A percentile compares a stretch with the other conserved stretches of the same genome.
Conservation (phyloP, 2,113 vertebrate species). For the Epinephelus moara region DNA sequence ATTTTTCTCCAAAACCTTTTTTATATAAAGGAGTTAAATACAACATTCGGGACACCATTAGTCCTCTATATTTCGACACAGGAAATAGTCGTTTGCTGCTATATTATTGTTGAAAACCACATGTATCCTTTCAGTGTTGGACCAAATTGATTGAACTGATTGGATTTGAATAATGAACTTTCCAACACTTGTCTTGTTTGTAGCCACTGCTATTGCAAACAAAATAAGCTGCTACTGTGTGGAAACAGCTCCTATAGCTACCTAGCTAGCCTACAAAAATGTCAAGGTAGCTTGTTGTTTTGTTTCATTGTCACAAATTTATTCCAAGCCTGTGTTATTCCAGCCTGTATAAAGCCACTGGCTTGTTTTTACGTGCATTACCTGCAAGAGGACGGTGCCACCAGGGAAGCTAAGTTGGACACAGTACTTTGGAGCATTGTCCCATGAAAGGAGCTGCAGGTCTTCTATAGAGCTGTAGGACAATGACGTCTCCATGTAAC, state of each 20-base stretch:
- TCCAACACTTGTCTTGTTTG: background rate
- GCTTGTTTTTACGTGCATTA: conserved; percentile 67
- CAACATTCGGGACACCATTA: too few species aligned
- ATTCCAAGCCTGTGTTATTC: background rate
- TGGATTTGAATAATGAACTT: too few species aligned
- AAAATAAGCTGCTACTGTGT: background rate
- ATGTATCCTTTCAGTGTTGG: background rate
- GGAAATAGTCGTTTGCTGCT: too few species aligned
- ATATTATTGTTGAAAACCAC: background rate
- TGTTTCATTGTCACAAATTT: background rate
- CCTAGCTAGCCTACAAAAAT: background rate
- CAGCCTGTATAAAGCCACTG: background rate
- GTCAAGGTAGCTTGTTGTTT: background rate
- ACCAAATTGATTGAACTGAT: background rate
- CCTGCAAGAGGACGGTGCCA: conserved; percentile 96
- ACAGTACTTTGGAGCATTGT: conserved; percentile 99
- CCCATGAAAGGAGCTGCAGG: conserved; percentile 98
- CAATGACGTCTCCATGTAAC: conserved; percentile 98
- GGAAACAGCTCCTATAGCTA: background rate
- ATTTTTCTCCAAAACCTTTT: too few species aligned
- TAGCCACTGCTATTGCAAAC: background rate
- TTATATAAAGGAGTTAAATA: too few species aligned
- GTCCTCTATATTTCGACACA: too few species aligned
- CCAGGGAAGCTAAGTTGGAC: conserved; percentile 98
- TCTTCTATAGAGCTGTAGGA: conserved; percentile 99